Conservation (phyloP, 2,113 vertebrate genomes). For the Phalacrocorax aristotelis region DNA sequence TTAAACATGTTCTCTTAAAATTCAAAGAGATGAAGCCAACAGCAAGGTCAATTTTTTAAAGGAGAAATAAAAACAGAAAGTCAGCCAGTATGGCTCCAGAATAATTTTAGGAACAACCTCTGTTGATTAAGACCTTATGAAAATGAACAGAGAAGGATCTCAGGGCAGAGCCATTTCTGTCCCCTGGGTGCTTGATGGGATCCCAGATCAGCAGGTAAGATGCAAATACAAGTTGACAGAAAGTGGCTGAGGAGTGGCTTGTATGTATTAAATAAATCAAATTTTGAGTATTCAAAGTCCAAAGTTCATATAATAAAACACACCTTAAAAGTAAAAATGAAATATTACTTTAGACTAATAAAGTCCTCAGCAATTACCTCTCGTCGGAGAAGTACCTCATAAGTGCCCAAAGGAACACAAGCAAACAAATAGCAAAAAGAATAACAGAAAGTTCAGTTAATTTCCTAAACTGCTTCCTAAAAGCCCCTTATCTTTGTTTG, state of each 20-base stretch:
- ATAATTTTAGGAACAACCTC: background rate
- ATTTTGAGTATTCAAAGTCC: background rate
- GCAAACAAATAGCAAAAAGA: background rate
- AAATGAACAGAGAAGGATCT: background rate
- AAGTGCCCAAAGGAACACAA: background rate
- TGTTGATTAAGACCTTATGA: background rate
- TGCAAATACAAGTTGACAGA: background rate
- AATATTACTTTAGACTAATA: background rate
- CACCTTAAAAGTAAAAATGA: background rate
- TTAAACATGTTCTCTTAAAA: background rate
- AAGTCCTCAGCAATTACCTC: background rate
- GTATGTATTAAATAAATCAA: background rate
- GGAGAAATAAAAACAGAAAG: background rate
- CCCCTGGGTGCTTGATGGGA: background rate
- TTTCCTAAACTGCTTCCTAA: background rate
- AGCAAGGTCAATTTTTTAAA: background rate
- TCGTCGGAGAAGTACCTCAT: background rate
- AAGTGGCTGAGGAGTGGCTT: background rate
- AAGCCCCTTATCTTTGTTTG: background rate
- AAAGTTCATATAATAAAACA: background rate
- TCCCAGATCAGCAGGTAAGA: background rate
- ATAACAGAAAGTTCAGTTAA: background rate
- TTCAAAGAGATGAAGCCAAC: background rate
- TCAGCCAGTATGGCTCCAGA: background rate
- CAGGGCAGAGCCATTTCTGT: background rate